phyloP scores from a whole-genome alignment of 2,797 vertebrate species.

The Pseudochirops corinnae region DNA sequence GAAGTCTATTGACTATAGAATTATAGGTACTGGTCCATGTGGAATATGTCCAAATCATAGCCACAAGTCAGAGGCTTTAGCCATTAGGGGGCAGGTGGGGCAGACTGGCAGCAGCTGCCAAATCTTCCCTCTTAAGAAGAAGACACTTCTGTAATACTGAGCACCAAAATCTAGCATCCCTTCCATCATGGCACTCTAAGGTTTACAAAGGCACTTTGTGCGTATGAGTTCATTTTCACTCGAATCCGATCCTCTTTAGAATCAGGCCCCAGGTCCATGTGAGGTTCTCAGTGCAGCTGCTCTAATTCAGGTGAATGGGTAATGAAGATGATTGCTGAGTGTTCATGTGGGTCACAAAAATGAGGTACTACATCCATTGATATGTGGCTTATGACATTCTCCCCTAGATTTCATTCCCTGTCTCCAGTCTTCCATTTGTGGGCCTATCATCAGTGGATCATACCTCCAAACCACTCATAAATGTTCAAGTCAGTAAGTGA shows the following conservation, averaged over 20 bases:
- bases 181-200: not conserved
- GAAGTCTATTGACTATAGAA: not conserved
- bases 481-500: not conserved
- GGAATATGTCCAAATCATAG: not conserved
- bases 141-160: not conserved
- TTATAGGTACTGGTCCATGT: not conserved
- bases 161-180: not conserved
- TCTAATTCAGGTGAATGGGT: not conserved
- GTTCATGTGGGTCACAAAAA: not conserved
- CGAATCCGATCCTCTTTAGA: not conserved
- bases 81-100: not conserved
- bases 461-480: not conserved
- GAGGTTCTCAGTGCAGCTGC: not conserved
- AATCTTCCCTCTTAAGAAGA: not conserved
- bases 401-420: not conserved
- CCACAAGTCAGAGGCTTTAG: not conserved
- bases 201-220: not conserved
- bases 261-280: not conserved
- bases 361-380: not conserved
- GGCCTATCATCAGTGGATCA: not conserved
- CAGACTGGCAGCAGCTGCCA: not conserved
- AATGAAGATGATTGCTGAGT: not conserved
- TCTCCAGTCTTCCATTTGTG: not conserved
- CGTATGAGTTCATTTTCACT: not conserved
- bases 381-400: not conserved